Conservation (phyloP, 2,797 vertebrate genomes). For the Phaenicophaeus curvirostris region DNA sequence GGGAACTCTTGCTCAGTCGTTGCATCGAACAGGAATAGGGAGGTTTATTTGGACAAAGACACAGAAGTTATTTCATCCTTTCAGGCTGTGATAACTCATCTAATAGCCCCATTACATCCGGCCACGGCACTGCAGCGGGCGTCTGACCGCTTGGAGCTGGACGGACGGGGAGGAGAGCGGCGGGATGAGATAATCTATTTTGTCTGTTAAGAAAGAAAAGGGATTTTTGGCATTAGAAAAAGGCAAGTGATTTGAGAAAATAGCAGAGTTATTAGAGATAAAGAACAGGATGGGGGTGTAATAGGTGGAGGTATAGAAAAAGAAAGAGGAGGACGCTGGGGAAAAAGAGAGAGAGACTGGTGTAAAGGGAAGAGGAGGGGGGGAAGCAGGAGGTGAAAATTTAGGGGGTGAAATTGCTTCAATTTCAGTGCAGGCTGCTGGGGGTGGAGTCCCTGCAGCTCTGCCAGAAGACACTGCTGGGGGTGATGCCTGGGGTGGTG, state of each 20-base stretch:
- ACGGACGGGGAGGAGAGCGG: neutral
- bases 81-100: constrained; percentile 61
- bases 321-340: neutral
- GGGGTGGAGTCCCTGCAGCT: neutral
- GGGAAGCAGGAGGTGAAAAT: neutral
- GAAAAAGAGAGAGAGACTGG: neutral
- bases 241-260: constrained; percentile 65
- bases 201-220: constrained; percentile 32
- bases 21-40: neutral
- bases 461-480: neutral
- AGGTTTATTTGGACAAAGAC: constrained; percentile 40
- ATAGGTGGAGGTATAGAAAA: neutral
- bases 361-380: neutral
- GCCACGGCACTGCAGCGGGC: neutral
- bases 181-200: constrained; percentile 47
- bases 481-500: fast-evolving
- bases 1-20: neutral
- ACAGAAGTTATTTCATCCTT: constrained; percentile 57
- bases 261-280: constrained; percentile 16
- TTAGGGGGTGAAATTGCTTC: neutral
- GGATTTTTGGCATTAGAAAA: constrained; percentile 17
- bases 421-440: neutral
- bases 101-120: constrained; percentile 64
- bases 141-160: constrained; percentile 23
- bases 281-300: neutral